Percentiles rank a stretch among this genome's conserved stretches.
These are phyloP conservation scores for Luperina testacea DNA, from an alignment of 2,888 invertebrate species.

Conservation along the genomic window DNA sequence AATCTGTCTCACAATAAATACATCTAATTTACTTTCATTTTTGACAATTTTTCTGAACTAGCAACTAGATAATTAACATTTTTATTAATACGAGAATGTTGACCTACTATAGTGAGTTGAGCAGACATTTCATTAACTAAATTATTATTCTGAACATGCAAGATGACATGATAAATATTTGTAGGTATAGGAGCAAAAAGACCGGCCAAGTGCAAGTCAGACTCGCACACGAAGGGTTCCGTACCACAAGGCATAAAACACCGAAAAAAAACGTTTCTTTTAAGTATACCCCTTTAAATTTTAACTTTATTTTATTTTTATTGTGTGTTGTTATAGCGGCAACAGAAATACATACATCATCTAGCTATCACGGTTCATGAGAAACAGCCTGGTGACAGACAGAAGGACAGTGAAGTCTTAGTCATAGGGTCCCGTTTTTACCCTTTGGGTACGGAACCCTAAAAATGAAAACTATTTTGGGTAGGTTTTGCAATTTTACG, in stretches of 20 bases:
- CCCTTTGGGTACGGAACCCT: too few relatives aligned
- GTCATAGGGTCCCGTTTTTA: too few relatives aligned
- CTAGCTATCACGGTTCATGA: too few relatives aligned
- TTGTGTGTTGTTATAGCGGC: too few relatives aligned
- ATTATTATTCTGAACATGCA: not conserved
- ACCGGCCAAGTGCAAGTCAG: not conserved
- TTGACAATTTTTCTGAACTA: not conserved
- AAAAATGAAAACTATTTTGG: not conserved
- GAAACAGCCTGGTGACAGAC: too few relatives aligned
- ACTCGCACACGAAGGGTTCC: too few relatives aligned
- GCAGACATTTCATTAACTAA: not conserved
- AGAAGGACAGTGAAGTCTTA: too few relatives aligned
- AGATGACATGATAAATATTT: not conserved
- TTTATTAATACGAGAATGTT: not conserved
- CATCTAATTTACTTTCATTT: not conserved
- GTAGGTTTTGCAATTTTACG: constrained; percentile 19
- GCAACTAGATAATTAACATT: not conserved
- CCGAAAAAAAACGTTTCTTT: too few relatives aligned
- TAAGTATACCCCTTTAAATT: too few relatives aligned
- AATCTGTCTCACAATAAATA: not conserved
- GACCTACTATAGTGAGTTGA: not conserved
- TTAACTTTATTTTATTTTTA: too few relatives aligned
- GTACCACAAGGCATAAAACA: too few relatives aligned
- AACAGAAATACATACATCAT: too few relatives aligned
- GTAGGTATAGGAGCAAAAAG: not conserved